These are phyloP conservation scores for Epinotia brunnichana DNA, from an alignment of 2,888 invertebrate species.

Conservation along the genomic window DNA sequence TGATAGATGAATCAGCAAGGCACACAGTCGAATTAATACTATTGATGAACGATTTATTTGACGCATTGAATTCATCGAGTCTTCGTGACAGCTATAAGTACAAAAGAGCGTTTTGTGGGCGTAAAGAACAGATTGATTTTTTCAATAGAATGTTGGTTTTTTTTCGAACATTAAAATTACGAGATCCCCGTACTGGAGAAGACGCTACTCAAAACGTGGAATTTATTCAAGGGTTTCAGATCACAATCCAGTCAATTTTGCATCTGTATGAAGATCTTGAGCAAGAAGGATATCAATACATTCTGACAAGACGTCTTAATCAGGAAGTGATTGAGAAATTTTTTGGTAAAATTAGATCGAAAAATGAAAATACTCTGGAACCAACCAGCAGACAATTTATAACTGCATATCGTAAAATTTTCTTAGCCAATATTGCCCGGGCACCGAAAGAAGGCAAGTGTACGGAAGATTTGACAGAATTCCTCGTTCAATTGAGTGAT, in stretches of 20 bases:
- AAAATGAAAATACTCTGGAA: constrained; percentile 14
- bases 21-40: background rate
- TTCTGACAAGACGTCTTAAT: constrained; percentile 34
- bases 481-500: constrained; percentile 26
- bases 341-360: constrained; percentile 32
- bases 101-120: constrained; percentile 4
- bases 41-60: background rate
- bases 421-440: constrained; percentile 6
- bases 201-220: background rate
- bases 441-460: constrained; percentile 44
- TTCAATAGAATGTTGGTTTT: background rate
- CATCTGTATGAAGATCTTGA: background rate
- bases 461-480: constrained; percentile 42
- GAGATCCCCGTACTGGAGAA: background rate
- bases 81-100: background rate
- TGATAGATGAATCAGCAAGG: constrained; percentile 3
- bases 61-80: background rate
- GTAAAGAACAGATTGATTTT: background rate
- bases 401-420: constrained; percentile 29
- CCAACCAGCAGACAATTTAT: constrained; percentile 37
- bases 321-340: constrained; percentile 21
- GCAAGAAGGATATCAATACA: constrained; percentile 15
- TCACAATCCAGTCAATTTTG: background rate
- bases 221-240: background rate
- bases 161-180: background rate